phyloP scores from a whole-genome alignment of 2,888 invertebrate species.

The Dusona sp. region DNA sequence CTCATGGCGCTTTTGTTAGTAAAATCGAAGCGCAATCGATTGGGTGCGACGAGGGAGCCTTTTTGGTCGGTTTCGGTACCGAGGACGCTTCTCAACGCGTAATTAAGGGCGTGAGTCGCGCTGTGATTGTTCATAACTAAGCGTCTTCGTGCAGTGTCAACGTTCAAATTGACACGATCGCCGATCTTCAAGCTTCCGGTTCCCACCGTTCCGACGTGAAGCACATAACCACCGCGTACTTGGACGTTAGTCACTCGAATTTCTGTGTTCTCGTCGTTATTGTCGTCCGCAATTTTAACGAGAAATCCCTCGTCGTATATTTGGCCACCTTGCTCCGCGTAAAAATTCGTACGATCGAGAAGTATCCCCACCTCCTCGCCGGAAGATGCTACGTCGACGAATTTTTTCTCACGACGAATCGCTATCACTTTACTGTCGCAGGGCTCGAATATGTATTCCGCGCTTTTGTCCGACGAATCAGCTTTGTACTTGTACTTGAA shows the following conservation, averaged over 20 bases:
- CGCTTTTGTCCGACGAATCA: constrained; percentile 87
- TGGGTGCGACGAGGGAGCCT: constrained; percentile 98
- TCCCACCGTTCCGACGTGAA: constrained; percentile 94
- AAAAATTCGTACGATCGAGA: constrained; percentile 96
- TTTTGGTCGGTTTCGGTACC: constrained; percentile 97
- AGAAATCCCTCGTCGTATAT: constrained; percentile 98
- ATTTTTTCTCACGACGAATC: constrained; percentile 91
- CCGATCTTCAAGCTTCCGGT: constrained; percentile 94
- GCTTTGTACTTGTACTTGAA: constrained; percentile 95
- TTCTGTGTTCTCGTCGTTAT: constrained; percentile 89
- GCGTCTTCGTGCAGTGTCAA: constrained; percentile 94
- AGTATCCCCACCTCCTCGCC: constrained; percentile 97
- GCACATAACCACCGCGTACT: constrained; percentile 97
- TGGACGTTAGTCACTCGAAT: constrained; percentile 97
- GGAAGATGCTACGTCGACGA: constrained; percentile 92
- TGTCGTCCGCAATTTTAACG: constrained; percentile 92
- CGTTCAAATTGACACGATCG: constrained; percentile 92
- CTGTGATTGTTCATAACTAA: constrained; percentile 99
- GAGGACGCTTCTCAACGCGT: constrained; percentile 95
- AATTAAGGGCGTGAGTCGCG: constrained; percentile 98
- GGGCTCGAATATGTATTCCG: constrained; percentile 91
- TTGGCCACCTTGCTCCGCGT: constrained; percentile 99
- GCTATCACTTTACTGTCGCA: constrained; percentile 93
- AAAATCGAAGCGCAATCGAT: constrained; percentile 98
- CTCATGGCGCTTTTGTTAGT: constrained; percentile 97